phyloP scores from a whole-genome alignment of 2,888 invertebrate species.

The Penaeus monodon region DNA sequence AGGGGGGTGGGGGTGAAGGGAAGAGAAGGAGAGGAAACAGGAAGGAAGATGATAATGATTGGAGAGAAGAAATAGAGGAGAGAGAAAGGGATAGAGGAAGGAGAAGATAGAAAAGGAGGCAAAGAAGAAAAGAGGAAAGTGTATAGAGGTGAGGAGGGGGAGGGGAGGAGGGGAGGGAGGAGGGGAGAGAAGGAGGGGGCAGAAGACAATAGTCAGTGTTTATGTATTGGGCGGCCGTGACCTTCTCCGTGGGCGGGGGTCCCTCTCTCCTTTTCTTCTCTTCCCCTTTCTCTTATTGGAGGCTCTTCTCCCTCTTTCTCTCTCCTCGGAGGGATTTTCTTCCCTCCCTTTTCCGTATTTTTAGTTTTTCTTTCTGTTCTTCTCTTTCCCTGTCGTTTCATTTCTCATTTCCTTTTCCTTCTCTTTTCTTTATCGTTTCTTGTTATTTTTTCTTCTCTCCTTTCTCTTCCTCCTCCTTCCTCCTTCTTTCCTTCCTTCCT shows the following conservation, averaged over 20 bases:
- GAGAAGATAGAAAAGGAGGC: background rate
- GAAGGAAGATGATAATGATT: background rate
- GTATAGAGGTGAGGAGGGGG: background rate
- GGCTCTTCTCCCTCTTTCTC: too few relatives aligned
- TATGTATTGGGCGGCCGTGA: too few relatives aligned
- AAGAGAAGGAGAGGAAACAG: background rate
- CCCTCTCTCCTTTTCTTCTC: too few relatives aligned
- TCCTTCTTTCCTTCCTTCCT: background rate
- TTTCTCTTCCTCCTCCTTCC: too few relatives aligned
- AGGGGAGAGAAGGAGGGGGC: background rate
- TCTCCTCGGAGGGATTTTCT: too few relatives aligned
- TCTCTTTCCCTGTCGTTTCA: background rate
- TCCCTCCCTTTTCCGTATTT: too few relatives aligned
- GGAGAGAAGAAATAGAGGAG: background rate
- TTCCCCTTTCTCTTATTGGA: too few relatives aligned
- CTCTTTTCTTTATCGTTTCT: too few relatives aligned
- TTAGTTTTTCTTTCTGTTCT: background rate
- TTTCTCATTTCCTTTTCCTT: too few relatives aligned
- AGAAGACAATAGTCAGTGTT: background rate
- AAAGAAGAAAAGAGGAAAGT: background rate
- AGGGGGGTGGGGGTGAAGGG: background rate
- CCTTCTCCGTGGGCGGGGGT: too few relatives aligned
- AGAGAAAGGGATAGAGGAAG: background rate
- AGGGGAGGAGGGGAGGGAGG: too few relatives aligned
- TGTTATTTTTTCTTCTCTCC: too few relatives aligned